These are phyloP conservation scores for Ernsta delagoae DNA, from an alignment of 2,888 invertebrate species.

Conservation along the genomic window DNA sequence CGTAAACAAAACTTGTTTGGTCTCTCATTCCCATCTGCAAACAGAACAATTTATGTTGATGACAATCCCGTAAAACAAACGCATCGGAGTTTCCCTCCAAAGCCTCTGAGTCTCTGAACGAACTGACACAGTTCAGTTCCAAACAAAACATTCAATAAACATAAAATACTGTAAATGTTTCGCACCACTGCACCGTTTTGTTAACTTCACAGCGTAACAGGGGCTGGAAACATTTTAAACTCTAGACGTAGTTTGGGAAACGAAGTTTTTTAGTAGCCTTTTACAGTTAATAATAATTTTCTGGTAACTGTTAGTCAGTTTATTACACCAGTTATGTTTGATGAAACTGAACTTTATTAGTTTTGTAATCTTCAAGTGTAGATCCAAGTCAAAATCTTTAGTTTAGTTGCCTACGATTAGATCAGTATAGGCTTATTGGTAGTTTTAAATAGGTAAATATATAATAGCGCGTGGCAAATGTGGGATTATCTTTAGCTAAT, in stretches of 20 bases:
- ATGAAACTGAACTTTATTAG: no score
- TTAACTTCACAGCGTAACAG: neutral
- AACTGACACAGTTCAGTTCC: conserved; percentile 14
- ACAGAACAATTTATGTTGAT: neutral
- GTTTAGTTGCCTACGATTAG: no score
- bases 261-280: neutral
- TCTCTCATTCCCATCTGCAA: neutral
- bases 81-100: neutral
- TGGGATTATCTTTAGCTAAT: no score
- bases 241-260: neutral
- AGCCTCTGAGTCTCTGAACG: neutral
- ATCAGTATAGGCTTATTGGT: no score
- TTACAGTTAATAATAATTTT: neutral
- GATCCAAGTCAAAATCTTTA: no score
- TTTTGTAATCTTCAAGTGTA: no score
- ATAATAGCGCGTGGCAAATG: no score
- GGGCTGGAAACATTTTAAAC: conserved; percentile 21
- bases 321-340: no score
- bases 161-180: conserved; percentile 19
- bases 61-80: neutral
- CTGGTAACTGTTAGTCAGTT: no score
- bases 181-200: conserved; percentile 22
- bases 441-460: no score
- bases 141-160: conserved; percentile 27
- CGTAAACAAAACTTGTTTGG: no score